Evolutionary conservation across 2,797 vertebrate genomes (phyloP).

Genomic region (Rhynchotus rufescens): DNA sequence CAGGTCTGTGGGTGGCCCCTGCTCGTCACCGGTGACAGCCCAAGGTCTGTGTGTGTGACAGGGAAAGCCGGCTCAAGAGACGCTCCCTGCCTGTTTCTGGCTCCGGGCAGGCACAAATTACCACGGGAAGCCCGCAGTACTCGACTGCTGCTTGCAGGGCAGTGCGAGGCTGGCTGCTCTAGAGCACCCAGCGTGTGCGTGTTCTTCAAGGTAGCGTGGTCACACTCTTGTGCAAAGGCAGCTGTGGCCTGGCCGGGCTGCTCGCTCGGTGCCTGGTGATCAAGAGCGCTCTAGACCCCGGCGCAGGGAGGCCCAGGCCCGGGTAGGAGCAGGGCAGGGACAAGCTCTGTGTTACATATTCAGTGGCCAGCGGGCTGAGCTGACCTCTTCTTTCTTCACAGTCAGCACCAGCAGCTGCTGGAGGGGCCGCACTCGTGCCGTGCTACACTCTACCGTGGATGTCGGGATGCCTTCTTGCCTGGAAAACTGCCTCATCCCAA

Average conservation of each 20-base stretch:
- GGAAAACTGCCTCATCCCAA: background rate
- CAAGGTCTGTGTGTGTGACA: background rate
- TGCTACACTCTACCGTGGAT: fast-evolving
- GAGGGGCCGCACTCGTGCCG: background rate
- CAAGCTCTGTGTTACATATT: background rate
- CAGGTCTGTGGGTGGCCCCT: fast-evolving
- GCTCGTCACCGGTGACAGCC: background rate
- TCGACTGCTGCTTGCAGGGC: fast-evolving
- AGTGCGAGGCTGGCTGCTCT: fast-evolving
- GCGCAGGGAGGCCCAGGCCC: background rate
- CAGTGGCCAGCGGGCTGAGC: background rate
- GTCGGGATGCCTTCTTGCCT: background rate
- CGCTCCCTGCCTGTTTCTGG: background rate
- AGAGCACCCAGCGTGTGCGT: background rate
- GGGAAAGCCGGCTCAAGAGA: background rate
- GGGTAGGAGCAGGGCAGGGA: fast-evolving
- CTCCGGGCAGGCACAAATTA: fast-evolving
- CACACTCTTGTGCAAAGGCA: background rate
- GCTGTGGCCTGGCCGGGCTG: background rate
- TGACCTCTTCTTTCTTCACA: background rate
- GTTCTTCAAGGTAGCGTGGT: background rate
- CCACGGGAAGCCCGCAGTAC: fast-evolving
- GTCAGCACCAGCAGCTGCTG: background rate
- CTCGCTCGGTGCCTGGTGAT: background rate
- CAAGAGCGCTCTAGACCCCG: background rate